phyloP scores from a whole-genome alignment of 2,113 vertebrate genomes.

The Tiliqua scincoides region DNA sequence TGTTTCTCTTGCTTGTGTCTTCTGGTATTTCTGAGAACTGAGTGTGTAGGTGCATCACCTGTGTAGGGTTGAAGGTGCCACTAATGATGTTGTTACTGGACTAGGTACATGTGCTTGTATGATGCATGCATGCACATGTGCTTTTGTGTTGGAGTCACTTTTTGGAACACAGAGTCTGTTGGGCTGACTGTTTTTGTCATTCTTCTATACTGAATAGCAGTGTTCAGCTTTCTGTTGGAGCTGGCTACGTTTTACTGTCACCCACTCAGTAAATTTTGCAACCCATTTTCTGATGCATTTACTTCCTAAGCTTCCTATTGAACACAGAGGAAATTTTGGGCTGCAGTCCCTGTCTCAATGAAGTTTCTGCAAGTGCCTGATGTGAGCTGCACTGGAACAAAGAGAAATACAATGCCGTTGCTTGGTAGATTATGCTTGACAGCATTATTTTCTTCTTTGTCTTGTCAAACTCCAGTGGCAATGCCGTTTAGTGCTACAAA shows the following conservation, averaged over 20 bases:
- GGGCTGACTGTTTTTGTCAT: not conserved
- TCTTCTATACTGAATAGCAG: not conserved
- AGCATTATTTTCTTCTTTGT: not conserved
- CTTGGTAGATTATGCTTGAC: not conserved
- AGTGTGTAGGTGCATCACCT: not conserved
- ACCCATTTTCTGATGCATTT: not conserved
- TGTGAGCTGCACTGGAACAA: not conserved
- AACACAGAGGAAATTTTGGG: not conserved
- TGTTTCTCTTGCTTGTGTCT: not conserved
- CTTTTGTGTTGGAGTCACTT: not conserved
- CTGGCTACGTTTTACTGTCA: not conserved
- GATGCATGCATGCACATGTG: no score
- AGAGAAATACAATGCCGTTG: not conserved
- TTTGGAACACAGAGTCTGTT: not conserved
- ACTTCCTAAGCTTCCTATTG: not conserved
- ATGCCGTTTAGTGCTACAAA: not conserved
- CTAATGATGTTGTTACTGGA: not conserved
- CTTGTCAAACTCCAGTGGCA: not conserved
- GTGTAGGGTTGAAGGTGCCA: not conserved
- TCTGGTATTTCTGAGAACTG: not conserved
- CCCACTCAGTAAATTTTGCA: not conserved
- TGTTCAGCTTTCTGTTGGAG: not conserved
- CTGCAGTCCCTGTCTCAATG: not conserved
- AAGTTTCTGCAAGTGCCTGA: not conserved
- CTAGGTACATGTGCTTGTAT: not conserved